Evolutionary conservation across 2,113 vertebrate genomes (phyloP), one percentile per base, ranked within the genome.

Genomic region (Arizona elegans): DNA sequence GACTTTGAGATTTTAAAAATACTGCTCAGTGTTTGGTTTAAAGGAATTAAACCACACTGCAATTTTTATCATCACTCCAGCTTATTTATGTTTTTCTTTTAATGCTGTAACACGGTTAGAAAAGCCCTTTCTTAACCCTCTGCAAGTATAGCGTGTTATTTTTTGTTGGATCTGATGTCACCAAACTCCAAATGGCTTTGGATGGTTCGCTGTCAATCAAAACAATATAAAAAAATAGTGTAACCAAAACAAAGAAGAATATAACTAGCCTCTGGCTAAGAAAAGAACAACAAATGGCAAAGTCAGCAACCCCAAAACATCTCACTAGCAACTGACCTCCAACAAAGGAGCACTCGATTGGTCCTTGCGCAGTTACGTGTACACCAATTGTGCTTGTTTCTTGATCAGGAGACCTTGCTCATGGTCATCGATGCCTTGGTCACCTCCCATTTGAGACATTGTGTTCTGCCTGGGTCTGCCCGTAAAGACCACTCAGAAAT

Each of bases 31-130:
- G 92, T 65, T 58, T 88, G 6, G 9, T 92, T 87, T 54, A 52
- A 88, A 50, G 58, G n/a, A 53, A 10, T 91, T 65, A 86, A 90
- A 91, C 96, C 93, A 90, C 86, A 56, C 54, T 75, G 59, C 38
- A 19, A 26, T 93, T 85, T 90, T 54, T 11, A 5, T 89, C 95
- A 92, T 86, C 24, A 9, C 88, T 92, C 70, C 12, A 0, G 0
- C 91, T 53, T 9, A 54, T 65, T 13, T 70, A 26, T 26, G 11
- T 65, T 88, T 23, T 33, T 93, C 33, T 89, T 65, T 65, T 23
- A 8, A 94, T 90, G 47, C 75, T 43, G 38, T 43, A 21, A 93
- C 89, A 55, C 70, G 62, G 23, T 7, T 93, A 88, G 87, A 38
- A 88, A 43, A 47, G 54, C 93, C 52, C 43, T 89, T 1, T 75